Evolutionary conservation across 2,888 invertebrate species (phyloP).

Genomic region (Liodrosophila aerea): DNA sequence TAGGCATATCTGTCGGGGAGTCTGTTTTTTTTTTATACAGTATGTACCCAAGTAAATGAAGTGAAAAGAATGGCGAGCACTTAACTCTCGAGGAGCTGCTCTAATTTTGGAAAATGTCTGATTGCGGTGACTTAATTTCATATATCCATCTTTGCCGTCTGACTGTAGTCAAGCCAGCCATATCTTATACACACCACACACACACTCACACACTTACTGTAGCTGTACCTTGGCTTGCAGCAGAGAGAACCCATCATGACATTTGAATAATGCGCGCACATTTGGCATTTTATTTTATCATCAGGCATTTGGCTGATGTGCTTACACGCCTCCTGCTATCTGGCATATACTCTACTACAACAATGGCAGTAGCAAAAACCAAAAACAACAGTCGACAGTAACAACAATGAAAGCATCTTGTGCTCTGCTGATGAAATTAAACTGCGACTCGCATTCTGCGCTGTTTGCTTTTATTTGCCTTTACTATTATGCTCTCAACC

Average conservation of each 20-base stretch:
- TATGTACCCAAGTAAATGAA: slow-evolving; percentile 2
- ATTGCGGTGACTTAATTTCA: slow-evolving; percentile 27
- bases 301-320: slow-evolving; percentile 68
- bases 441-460: slow-evolving; percentile 48
- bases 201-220: slow-evolving; percentile 3
- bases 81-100: slow-evolving; percentile 7
- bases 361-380: slow-evolving; percentile 15
- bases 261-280: slow-evolving; percentile 75
- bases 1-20: too few species aligned
- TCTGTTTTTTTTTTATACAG: too few species aligned
- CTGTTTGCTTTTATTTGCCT: slow-evolving; percentile 53
- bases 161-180: slow-evolving; percentile 16
- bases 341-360: slow-evolving; percentile 10
- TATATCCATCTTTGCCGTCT: slow-evolving; percentile 18
- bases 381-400: slow-evolving; percentile 14
- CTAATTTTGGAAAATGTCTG: slow-evolving; percentile 23
- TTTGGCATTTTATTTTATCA: slow-evolving; percentile 76
- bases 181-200: slow-evolving; percentile 10
- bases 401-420: slow-evolving; percentile 26
- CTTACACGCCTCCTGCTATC: slow-evolving; percentile 33
- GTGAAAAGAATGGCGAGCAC: background rate
- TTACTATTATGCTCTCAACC: slow-evolving; percentile 57
- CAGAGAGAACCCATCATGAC: slow-evolving; percentile 60
- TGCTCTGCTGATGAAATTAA: slow-evolving; percentile 65
- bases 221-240: slow-evolving; percentile 1